Evolutionary conservation across 2,888 invertebrate species (phyloP), one percentile per base, ranked within the genome.

Genomic region (Anorthoa munda): DNA sequence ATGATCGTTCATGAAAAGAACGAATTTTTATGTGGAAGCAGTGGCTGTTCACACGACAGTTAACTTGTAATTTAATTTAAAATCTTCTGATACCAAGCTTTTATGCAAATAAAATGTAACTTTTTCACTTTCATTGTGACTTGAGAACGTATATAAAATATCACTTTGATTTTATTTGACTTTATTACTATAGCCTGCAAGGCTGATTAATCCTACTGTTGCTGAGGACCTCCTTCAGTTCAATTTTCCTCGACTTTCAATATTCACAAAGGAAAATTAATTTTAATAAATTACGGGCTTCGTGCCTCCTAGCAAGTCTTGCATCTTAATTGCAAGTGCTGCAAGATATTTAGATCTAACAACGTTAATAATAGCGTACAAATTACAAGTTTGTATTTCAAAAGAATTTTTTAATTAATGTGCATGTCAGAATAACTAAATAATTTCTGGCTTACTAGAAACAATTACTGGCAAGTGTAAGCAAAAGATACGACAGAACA

Each of bases 251-350:
- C 18, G 15, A 50, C n/a, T 51, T 77, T 58, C 61, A 77, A 66
- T 77, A 66, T 77, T 77, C 56, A 51, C 51, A 26, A 21, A 13
- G 18, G 60, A 53, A 13, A 31, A 51, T 63, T 77, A 13, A 53
- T 63, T 66, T 65, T 61, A 9, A 26, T 50, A 46, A 56, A 23
- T 23, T 12, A 9, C n/a, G 15, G 3, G 23, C 48, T 58, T 12
- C 61, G 23, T 65, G 18, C 4, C 18, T 53, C 23, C 31, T 21
- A 15, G 12, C 15, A 31, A 18, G 15, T 45, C 26, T 39, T n/a
- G 59, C 39, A 21, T 31, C 21, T 55, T 69, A 61, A 76, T 61
- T 60, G 7, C 13, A 56, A 4, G n/a, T 59, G 39, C 23, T 50
- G 50, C 58, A 26, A 50, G 70, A 23, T 23, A 48, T 39, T 39